Conservation (phyloP, 2,113 vertebrate genomes). For the Tonatia bakeri region DNA sequence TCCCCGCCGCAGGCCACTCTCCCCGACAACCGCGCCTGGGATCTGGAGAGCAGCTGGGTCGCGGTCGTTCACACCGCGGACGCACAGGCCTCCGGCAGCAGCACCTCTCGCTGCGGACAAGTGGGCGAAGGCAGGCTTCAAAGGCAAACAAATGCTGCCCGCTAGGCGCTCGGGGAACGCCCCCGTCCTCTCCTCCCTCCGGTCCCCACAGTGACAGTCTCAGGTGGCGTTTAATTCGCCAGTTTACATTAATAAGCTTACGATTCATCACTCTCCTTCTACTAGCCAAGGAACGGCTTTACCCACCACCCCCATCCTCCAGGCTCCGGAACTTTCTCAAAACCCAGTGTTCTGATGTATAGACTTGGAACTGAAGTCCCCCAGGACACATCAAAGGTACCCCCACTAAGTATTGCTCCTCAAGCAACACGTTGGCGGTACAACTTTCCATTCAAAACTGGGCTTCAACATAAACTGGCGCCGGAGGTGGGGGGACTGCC, state of each 20-base stretch:
- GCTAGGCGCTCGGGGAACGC: background rate
- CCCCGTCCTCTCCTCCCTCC: conserved; percentile 15
- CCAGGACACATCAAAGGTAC: background rate
- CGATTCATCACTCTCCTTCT: conserved; percentile 29
- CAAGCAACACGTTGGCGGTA: conserved; percentile 68
- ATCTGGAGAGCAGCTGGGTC: background rate
- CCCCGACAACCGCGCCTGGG: background rate
- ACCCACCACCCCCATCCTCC: background rate
- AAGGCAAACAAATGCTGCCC: background rate
- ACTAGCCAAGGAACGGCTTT: background rate
- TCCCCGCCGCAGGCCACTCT: background rate
- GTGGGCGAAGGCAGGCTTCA: background rate
- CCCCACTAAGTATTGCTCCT: conserved; percentile 37
- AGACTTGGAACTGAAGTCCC: background rate
- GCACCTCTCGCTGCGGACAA: background rate
- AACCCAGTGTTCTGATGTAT: background rate
- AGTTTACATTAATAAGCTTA: background rate
- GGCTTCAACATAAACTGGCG: background rate
- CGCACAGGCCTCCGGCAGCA: conserved; percentile 17
- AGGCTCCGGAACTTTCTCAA: conserved; percentile 49
- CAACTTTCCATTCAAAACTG: conserved; percentile 71
- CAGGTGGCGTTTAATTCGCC: conserved; percentile 13
- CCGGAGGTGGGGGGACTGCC: background rate
- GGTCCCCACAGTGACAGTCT: conserved; percentile 23
- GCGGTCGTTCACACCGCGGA: background rate